Conservation (phyloP, 1,140 invertebrate species). For the Macrostomum lignano region DNA sequence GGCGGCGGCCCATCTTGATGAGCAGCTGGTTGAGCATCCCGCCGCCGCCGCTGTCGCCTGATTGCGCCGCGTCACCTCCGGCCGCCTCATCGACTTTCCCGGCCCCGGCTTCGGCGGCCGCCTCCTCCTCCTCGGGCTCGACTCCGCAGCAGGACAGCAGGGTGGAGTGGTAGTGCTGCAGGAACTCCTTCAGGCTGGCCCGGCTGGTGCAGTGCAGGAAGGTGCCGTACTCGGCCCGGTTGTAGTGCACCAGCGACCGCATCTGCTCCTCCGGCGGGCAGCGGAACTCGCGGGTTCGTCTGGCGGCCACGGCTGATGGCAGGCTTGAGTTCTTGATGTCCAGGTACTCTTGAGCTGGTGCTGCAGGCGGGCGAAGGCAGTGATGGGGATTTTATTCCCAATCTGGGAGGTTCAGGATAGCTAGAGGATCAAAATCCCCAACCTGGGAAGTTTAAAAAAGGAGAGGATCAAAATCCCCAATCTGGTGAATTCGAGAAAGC, state of each 20-base stretch:
- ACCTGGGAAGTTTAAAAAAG: too few species aligned
- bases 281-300: conserved; percentile 85
- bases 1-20: conserved; percentile 8
- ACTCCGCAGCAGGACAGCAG: conserved; percentile 40
- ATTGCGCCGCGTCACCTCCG: conserved; percentile 9
- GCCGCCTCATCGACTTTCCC: conserved; percentile 31
- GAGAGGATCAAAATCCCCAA: too few species aligned
- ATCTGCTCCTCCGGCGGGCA: conserved; percentile 91
- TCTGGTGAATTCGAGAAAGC: too few species aligned
- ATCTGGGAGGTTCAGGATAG: too few species aligned
- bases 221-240: too few species aligned
- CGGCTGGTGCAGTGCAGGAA: too few species aligned
- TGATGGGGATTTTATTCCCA: conserved; percentile 5
- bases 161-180: too few species aligned
- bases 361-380: conserved; percentile 15
- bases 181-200: too few species aligned
- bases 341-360: conserved; percentile 83
- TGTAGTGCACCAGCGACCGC: too few species aligned
- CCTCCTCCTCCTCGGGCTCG: conserved; percentile 44
- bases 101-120: conserved; percentile 37
- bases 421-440: too few species aligned
- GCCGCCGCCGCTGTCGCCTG: conserved; percentile 6
- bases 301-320: conserved; percentile 81
- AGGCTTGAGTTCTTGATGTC: conserved; percentile 94
- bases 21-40: neutral